phyloP scores from a whole-genome alignment of 2,113 vertebrate genomes.

The Engystomops pustulosus region DNA sequence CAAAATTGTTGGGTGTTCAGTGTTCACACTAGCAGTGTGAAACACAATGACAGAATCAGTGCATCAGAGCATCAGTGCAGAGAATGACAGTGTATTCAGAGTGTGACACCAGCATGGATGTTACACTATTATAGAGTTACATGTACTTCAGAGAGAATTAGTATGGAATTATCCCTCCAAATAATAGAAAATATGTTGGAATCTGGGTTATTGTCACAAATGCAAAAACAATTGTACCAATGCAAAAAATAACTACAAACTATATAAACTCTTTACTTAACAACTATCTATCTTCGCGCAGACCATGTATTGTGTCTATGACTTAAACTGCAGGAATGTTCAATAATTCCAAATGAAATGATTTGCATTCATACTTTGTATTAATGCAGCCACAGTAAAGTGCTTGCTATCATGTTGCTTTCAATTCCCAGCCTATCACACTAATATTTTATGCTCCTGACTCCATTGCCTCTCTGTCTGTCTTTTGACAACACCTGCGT shows the following conservation, averaged over 20 bases:
- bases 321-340: neutral
- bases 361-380: conserved; percentile 21
- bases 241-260: neutral
- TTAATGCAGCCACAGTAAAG: conserved; percentile 17
- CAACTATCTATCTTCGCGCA: neutral
- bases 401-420: conserved; percentile 7
- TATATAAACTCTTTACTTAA: too few species aligned
- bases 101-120: too few species aligned
- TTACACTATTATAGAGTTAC: too few species aligned
- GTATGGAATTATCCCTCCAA: neutral
- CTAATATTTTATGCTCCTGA: conserved; percentile 24
- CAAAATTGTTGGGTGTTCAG: too few species aligned
- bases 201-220: neutral
- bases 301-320: neutral
- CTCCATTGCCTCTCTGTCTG: neutral
- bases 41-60: too few species aligned
- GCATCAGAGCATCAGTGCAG: too few species aligned
- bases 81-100: too few species aligned
- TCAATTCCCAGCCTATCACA: conserved; percentile 32
- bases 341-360: conserved; percentile 20
- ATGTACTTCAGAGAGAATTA: neutral
- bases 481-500: conserved; percentile 29
- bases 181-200: neutral
- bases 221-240: neutral
- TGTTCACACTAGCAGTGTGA: too few species aligned